Evolutionary conservation across 2,888 invertebrate species (phyloP), one percentile per base, ranked within the genome.

Genomic region (Agonopterix alstromeriana): DNA sequence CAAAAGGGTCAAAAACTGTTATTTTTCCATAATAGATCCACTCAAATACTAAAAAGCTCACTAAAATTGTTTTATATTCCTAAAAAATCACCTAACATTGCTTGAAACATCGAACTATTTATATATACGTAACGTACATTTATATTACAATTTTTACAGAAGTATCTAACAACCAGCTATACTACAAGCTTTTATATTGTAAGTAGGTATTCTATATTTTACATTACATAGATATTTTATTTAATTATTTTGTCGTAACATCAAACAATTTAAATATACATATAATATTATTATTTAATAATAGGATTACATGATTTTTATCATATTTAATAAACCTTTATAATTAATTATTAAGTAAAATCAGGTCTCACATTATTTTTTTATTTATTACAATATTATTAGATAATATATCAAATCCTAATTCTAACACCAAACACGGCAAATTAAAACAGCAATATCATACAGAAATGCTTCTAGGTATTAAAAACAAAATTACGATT

Each of bases 391-490:
- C 55, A 54, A 56, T 55, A 56, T 48, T 42, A 61, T 51, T 54
- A 46, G 50, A 53, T 53, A 54, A 51, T 56, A 56, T 56, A 56
- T 58, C 53, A 59, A 27, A 57, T 47, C 56, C 60, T 77, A 77
- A 48, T 52, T 54, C 77, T 82, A 84, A 86, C 85, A 86, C 63
- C 85, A 82, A 86, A 86, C 83, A 83, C 75, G 49, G 82, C 85
- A 86, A 85, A 75, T 58, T 44, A 84, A 51, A 53, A 60, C 57
- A 77, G 78, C 79, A 53, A 60, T 77, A 69, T 77, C 12, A 54
- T 81, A 83, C 82, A 83, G 70, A 65, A 66, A 76, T 63, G 82
- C 82, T 41, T 63, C 48, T 58, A 38, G 0, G 42, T 41, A 41
- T 14, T 53, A 42, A 59, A 65, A 64, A 52, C 10, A 63, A 63